Conservation (phyloP, 2,888 invertebrate genomes). For the Cancer borealis region DNA sequence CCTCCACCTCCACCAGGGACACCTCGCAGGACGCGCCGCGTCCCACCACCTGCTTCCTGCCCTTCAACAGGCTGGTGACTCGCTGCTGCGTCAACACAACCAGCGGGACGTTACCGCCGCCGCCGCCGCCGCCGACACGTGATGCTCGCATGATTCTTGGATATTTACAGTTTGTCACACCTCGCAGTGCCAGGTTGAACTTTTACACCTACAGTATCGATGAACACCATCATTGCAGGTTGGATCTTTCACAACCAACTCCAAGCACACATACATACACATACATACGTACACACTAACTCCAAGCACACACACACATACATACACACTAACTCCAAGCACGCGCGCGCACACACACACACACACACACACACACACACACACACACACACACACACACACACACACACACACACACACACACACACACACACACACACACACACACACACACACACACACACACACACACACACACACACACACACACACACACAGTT, state of each 20-base stretch:
- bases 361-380: neutral
- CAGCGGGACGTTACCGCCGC: neutral
- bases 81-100: neutral
- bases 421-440: constrained; percentile 4
- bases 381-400: too few species aligned
- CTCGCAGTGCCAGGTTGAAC: too few species aligned
- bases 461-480: constrained; percentile 17
- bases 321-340: too few species aligned
- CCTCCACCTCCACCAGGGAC: neutral
- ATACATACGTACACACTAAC: neutral
- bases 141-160: neutral
- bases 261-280: too few species aligned
- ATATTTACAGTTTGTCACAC: neutral
- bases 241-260: too few species aligned
- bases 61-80: neutral
- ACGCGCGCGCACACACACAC: too few species aligned
- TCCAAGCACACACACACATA: neutral
- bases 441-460: constrained; percentile 20
- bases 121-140: too few species aligned
- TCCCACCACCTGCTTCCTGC: neutral
- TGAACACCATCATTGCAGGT: too few species aligned
- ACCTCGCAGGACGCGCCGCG: neutral
- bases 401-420: constrained; percentile 20
- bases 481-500: neutral
- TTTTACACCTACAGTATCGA: too few species aligned